phyloP scores from a whole-genome alignment of 2,888 invertebrate species.

The Pristionchus fissidentatus region DNA sequence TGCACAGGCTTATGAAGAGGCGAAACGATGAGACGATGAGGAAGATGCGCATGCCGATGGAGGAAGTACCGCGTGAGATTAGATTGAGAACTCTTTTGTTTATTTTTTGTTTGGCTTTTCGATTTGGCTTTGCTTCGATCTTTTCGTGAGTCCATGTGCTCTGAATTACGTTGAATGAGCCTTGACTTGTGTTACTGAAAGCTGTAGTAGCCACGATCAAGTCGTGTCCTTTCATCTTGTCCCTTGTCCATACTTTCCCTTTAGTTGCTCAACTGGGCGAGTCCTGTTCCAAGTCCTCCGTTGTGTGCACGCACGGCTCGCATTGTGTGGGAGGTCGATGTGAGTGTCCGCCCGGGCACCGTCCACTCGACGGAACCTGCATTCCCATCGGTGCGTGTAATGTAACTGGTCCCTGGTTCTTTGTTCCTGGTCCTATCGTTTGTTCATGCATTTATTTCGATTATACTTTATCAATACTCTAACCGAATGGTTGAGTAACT shows the following conservation, averaged over 20 bases:
- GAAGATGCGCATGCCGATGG: background rate
- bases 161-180: no score
- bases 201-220: background rate
- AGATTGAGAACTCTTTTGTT: background rate
- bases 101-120: background rate
- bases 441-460: background rate
- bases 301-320: conserved; percentile 65
- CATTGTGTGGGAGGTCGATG: conserved; percentile 65
- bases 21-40: conserved; percentile 6
- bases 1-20: background rate
- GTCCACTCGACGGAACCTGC: conserved; percentile 59
- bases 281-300: conserved; percentile 58
- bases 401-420: background rate
- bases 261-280: conserved; percentile 66
- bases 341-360: conserved; percentile 66
- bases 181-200: no score
- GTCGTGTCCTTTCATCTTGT: background rate
- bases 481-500: background rate
- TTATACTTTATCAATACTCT: background rate
- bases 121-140: background rate
- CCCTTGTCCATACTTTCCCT: conserved; percentile 10
- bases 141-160: background rate
- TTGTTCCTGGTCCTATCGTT: background rate
- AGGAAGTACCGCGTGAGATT: background rate
- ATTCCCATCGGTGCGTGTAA: conserved; percentile 62